Base-by-base conservation (phyloP, 2,888 invertebrate genomes). In the Eupithecia vulgata region DNA sequence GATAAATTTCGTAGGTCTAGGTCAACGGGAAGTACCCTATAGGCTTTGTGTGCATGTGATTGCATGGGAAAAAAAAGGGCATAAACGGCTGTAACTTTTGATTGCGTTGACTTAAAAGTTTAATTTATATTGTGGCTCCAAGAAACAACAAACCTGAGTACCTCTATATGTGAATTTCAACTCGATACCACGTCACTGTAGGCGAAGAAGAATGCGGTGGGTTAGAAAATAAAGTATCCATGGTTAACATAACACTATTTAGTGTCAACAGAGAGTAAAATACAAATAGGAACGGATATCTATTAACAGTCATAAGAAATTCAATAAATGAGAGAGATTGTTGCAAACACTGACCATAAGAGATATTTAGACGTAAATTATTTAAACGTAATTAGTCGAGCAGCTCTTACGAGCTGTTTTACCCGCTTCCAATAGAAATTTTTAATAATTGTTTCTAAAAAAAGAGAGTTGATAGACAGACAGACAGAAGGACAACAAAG, bases 331-430 rank as follows among this genome's bases (percentile, higher is more conserved):
- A 48, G 48, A 64, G 10, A 64, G 3, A 40, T 37, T 65, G 25
- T 37, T 65, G 40, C 13, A 65, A 65, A 64, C 42, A 66, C 67
- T 17, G 34, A 66, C 42, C 52, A 69, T 67, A 67, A 71, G 68
- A 72, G 35, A 70, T 40, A 67, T 66, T 70, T 70, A 75, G 75
- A 75, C n/a, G n/a, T n/a, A n/a, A n/a, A n/a, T n/a, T n/a, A n/a
- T n/a, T n/a, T n/a, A 75, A 75, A 68, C 66, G 52, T 70, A 72
- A 75, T 75, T 75, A 75, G 70, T 72, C 61, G 59, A 75, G 34
- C 21, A 64, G 72, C 70, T 72, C 72, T 75, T 72, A 72, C 61
- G 70, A 70, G 65, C 48, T 72, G 64, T 72, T 69, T 72, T 70
- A 72, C 72, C 67, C 34, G 66, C 65, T 66, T 59, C 37, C 62